phyloP scores from a whole-genome alignment of 1,140 invertebrate genomes.

The Cherax destructor region DNA sequence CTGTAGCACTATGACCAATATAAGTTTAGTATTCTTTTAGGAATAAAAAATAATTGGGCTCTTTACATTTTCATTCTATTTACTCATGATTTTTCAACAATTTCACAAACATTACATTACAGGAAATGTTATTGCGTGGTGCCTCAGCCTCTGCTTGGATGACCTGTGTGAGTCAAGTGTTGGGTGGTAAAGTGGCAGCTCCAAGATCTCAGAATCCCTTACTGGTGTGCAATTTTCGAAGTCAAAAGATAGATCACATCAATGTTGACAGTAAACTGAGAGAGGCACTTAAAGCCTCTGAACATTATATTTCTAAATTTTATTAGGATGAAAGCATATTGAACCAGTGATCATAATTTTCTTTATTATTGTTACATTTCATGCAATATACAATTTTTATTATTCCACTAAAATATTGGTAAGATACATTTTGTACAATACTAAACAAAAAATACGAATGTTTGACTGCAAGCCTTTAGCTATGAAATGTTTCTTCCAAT shows the following conservation, averaged over 20 bases:
- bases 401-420: too few relatives aligned
- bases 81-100: too few relatives aligned
- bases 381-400: neutral
- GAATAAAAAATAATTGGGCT: too few relatives aligned
- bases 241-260: neutral
- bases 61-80: too few relatives aligned
- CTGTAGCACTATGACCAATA: too few relatives aligned
- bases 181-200: constrained; percentile 33
- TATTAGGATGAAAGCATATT: neutral
- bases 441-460: too few relatives aligned
- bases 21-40: too few relatives aligned
- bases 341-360: neutral
- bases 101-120: neutral
- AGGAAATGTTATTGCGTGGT: constrained; percentile 18
- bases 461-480: too few relatives aligned
- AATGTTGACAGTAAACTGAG: neutral
- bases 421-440: too few relatives aligned
- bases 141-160: constrained; percentile 51
- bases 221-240: constrained; percentile 45
- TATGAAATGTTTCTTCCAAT: too few relatives aligned
- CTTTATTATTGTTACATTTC: neutral
- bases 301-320: constrained; percentile 40
- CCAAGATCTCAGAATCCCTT: constrained; percentile 21
- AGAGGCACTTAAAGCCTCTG: constrained; percentile 32
- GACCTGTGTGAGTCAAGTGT: constrained; percentile 7